Percentiles rank a stretch among this genome's conserved stretches.
phyloP scores from a whole-genome alignment of 1,140 invertebrate genomes.

The Callitettix versicolor region DNA sequence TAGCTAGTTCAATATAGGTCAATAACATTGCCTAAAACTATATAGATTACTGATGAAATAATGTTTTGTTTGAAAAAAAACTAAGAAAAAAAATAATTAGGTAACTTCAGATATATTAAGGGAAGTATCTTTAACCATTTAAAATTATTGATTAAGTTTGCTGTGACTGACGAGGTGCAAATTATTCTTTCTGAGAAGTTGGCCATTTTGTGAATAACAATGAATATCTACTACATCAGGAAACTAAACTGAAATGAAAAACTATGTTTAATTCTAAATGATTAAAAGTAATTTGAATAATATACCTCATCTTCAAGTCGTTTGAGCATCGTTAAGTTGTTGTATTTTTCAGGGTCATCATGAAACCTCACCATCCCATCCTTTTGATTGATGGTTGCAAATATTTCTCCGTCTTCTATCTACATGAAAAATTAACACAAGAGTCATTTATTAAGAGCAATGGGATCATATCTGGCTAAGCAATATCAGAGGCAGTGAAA shows the following conservation, averaged over 20 bases:
- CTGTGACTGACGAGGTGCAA: too few relatives aligned
- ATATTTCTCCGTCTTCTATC: slow-evolving; percentile 96
- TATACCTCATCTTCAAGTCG: slow-evolving; percentile 61
- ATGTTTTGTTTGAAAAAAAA: neutral
- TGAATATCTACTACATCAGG: too few relatives aligned
- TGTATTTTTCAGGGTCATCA: slow-evolving; percentile 92
- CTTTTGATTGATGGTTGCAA: slow-evolving; percentile 93
- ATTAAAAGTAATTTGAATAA: neutral
- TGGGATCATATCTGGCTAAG: neutral
- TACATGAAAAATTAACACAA: slow-evolving; percentile 34
- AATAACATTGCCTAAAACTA: neutral
- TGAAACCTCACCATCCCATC: slow-evolving; percentile 96
- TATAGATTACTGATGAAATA: neutral
- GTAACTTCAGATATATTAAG: neutral
- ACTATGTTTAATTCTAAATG: neutral
- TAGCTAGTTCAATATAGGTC: neutral
- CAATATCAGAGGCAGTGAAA: neutral
- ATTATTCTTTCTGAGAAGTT: too few relatives aligned
- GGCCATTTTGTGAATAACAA: too few relatives aligned
- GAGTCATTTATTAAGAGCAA: too few relatives aligned
- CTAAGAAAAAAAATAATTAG: neutral
- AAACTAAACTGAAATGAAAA: neutral
- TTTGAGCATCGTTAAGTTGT: slow-evolving; percentile 74
- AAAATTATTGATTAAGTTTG: neutral
- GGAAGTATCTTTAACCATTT: neutral